Conservation (phyloP, 2,797 vertebrate genomes). For the Yasuhikotakia modesta region DNA sequence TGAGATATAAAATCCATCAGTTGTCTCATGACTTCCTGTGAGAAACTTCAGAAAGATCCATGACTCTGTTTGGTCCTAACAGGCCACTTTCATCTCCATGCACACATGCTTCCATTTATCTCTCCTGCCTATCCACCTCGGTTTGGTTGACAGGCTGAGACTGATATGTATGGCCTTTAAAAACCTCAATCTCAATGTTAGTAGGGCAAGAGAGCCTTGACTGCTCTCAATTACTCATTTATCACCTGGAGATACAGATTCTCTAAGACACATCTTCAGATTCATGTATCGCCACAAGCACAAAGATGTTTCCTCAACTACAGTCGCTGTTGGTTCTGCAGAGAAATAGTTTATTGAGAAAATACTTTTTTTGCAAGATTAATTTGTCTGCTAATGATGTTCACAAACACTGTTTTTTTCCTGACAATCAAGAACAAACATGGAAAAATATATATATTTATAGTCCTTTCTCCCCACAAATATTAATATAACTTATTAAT, state of each 20-base stretch:
- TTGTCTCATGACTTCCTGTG: not conserved
- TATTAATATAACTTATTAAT: no score
- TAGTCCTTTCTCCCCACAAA: no score
- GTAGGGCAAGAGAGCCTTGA: slow-evolving; percentile 1
- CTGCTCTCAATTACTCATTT: slow-evolving; percentile 14
- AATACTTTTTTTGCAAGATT: no score
- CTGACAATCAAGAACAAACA: no score
- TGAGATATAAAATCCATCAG: not conserved
- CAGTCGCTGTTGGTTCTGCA: no score
- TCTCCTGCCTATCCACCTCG: not conserved
- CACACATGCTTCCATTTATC: slow-evolving; percentile 26
- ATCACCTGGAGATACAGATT: not conserved
- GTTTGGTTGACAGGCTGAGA: not conserved
- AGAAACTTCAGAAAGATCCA: slow-evolving; percentile 5
- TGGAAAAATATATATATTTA: no score
- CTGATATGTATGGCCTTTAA: slow-evolving; percentile 8
- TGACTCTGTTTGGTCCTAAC: slow-evolving; percentile 22
- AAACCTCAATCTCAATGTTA: not conserved
- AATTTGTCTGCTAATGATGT: no score
- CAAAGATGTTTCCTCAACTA: not conserved
- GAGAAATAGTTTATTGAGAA: no score
- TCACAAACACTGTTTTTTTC: no score
- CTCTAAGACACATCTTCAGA: not conserved
- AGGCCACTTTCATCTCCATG: slow-evolving; percentile 14
- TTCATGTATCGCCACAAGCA: no score